phyloP scores from a whole-genome alignment of 2,113 vertebrate genomes.

The Camarhynchus parvulus region DNA sequence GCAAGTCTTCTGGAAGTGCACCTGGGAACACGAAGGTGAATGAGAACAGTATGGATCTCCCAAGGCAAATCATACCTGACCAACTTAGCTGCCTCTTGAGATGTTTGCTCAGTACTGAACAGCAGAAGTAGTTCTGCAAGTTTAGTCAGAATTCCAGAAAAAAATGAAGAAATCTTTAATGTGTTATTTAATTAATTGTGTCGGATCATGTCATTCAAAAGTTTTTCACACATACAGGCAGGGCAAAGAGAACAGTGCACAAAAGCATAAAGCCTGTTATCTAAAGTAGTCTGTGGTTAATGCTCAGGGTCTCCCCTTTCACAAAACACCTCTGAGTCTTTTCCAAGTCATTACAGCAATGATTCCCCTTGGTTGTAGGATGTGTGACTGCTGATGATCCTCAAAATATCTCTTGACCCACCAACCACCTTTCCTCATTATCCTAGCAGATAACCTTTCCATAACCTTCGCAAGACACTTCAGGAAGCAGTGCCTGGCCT shows the following conservation, averaged over 20 bases:
- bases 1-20: neutral
- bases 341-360: neutral
- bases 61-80: neutral
- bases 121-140: neutral
- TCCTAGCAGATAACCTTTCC: conserved; percentile 17
- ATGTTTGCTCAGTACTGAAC: neutral
- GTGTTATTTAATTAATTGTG: neutral
- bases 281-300: neutral
- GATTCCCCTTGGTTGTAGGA: neutral
- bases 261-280: neutral
- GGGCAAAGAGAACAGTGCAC: neutral
- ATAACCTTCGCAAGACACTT: neutral
- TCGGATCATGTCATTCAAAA: neutral
- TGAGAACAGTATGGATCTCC: neutral
- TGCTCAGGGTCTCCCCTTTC: neutral
- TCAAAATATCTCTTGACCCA: conserved; percentile 31
- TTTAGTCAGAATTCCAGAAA: neutral
- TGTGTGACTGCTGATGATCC: neutral
- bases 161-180: neutral
- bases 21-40: neutral
- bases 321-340: neutral
- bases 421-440: neutral
- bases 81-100: neutral
- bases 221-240: neutral
- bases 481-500: neutral